Evolutionary conservation across 2,113 vertebrate genomes (phyloP), one percentile per base, ranked within the genome.

Genomic region (Anoplopoma fimbria): DNA sequence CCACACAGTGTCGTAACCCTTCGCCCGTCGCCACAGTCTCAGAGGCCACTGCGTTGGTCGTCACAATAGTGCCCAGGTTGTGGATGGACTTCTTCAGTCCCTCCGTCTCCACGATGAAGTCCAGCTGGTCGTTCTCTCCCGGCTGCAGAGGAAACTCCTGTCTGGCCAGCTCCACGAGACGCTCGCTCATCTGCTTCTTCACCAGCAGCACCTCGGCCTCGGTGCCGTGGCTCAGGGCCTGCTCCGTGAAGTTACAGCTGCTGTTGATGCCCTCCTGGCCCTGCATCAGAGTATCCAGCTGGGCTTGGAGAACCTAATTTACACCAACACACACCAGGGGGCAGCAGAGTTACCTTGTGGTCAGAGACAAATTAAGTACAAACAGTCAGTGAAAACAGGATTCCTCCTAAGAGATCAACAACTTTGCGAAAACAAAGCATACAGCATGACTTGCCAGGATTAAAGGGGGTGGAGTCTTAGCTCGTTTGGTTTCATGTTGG

Each of bases 151-250:
- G 97, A 42, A 98, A 97, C 47, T 97, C 96, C 45, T 95, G 94
- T 86, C 91, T 95, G 0, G 97, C 97, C 87, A 99, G 94, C 23
- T 98, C 96, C 0, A 92, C 92, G 62, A 99, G 96, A 57, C 97
- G 97, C 90, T 98, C 97, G 6, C 97, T 97, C 97, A 99, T 98
- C 88, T 99, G 98, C 89, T 99, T 99, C 95, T 97, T 98, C 65
- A 99, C 97, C 91, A 99, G 95, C 81, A 99, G 95, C 76, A 99
- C 98, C 91, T 99, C 98, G 0, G 97, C 97, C 91, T 99, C 98
- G 0, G 96, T 97, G 95, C 98, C 97, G 0, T 97, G 97, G 91
- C 95, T 95, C 78, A 99, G 96, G 1, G 98, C 97, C 92, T 98
- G 97, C 65, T 98, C 97, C 0, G 98, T 97, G 89, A 99, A 99